Conservation (phyloP, 2,888 invertebrate species). For the Euplagia quadripunctaria region DNA sequence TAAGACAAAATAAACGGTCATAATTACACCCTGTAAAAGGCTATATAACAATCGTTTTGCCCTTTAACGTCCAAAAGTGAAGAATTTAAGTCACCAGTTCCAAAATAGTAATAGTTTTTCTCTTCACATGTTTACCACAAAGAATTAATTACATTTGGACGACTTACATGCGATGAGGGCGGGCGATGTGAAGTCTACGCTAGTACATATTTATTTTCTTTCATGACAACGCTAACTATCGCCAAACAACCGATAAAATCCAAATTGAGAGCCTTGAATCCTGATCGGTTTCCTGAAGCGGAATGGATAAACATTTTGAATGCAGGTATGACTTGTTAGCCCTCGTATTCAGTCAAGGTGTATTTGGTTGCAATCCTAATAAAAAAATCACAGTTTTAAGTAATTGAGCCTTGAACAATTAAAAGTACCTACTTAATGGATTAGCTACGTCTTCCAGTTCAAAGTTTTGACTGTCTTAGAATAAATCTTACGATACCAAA, state of each 20-base stretch:
- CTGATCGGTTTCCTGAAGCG: conserved; percentile 54
- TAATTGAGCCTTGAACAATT: not conserved
- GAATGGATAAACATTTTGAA: conserved; percentile 44
- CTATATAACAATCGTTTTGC: conserved; percentile 25
- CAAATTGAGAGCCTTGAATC: conserved; percentile 54
- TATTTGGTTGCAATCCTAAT: not conserved
- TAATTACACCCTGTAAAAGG: conserved; percentile 1
- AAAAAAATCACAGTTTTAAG: not conserved
- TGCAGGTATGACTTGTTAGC: conserved; percentile 30
- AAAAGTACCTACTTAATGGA: not conserved
- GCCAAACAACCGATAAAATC: conserved; percentile 13
- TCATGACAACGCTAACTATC: conserved; percentile 46
- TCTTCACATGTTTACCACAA: conserved; percentile 52
- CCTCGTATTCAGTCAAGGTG: conserved; percentile 17
- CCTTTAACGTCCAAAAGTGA: conserved; percentile 50
- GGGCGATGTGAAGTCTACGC: conserved; percentile 58
- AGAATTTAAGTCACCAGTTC: conserved; percentile 59
- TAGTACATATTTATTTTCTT: conserved; percentile 49
- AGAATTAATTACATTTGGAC: conserved; percentile 45
- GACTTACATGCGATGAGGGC: conserved; percentile 51
- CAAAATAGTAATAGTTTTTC: conserved; percentile 67
- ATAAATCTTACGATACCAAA: not conserved
- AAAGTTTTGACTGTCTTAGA: not conserved
- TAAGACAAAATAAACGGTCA: conserved; percentile 9
- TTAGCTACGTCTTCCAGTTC: not conserved